phyloP scores from a whole-genome alignment of 2,888 invertebrate species.

The Fissipunctia ypsillon region DNA sequence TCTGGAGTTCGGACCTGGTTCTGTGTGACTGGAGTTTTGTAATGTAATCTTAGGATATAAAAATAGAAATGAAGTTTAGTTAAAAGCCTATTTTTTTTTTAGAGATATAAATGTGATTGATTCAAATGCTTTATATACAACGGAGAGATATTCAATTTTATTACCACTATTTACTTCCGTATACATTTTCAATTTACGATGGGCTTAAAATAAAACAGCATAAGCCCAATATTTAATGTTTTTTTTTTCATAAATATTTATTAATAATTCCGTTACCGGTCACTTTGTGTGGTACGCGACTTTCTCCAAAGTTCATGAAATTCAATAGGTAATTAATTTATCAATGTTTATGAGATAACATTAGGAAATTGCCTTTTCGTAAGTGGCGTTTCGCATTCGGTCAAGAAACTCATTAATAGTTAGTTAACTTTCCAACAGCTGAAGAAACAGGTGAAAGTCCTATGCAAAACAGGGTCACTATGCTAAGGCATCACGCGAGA shows the following conservation, averaged over 20 bases:
- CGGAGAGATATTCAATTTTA: not conserved
- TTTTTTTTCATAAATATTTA: slow-evolving; percentile 29
- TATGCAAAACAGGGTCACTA: slow-evolving; percentile 81
- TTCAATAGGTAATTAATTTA: slow-evolving; percentile 46
- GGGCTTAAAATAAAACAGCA: not conserved
- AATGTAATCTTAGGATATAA: not conserved
- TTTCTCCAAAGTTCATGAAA: slow-evolving; percentile 46
- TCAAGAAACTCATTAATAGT: slow-evolving; percentile 67
- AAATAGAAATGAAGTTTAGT: not conserved
- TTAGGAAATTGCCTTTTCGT: slow-evolving; percentile 49
- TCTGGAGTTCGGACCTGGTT: slow-evolving; percentile 21
- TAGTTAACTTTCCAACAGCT: slow-evolving; percentile 70
- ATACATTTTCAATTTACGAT: not conserved
- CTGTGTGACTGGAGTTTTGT: not conserved
- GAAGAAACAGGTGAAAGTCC: slow-evolving; percentile 83
- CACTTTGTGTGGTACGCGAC: not conserved
- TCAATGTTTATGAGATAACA: slow-evolving; percentile 56
- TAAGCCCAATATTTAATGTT: not conserved
- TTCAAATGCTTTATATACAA: not conserved
- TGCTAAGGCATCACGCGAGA: slow-evolving; percentile 80
- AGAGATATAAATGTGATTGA: not conserved
- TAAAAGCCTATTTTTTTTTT: not conserved
- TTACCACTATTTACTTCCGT: not conserved
- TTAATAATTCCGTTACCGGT: slow-evolving; percentile 14
- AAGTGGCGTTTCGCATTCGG: slow-evolving; percentile 44